A percentile compares a stretch with the other conserved stretches of the same genome.
Evolutionary conservation across 2,888 invertebrate species (phyloP).

Genomic region (Heliconius ismenius): DNA sequence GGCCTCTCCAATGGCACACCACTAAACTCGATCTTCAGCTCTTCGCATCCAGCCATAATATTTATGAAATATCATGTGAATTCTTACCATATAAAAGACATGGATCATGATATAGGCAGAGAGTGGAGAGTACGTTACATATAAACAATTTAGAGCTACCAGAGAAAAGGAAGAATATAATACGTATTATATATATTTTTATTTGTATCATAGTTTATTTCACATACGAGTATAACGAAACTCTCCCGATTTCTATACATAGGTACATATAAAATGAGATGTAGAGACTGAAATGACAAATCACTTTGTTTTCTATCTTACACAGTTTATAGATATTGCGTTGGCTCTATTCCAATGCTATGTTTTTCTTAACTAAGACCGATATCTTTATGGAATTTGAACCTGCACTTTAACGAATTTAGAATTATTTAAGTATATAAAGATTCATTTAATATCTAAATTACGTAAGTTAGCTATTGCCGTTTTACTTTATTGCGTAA

Average conservation of each 20-base stretch:
- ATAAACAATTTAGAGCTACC: too few relatives aligned
- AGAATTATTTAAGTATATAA: background rate
- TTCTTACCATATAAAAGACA: too few relatives aligned
- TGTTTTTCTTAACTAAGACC: slow-evolving; percentile 11
- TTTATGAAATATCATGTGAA: too few relatives aligned
- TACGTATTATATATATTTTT: too few relatives aligned
- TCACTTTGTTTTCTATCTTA: slow-evolving; percentile 14
- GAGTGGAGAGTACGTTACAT: too few relatives aligned
- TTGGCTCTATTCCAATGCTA: background rate
- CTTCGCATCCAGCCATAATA: too few relatives aligned
- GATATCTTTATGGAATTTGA: background rate
- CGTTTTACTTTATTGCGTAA: slow-evolving; percentile 1
- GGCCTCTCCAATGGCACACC: too few relatives aligned
- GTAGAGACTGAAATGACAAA: background rate
- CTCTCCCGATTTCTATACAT: background rate
- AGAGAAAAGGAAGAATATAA: too few relatives aligned
- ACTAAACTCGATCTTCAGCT: too few relatives aligned
- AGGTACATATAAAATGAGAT: background rate
- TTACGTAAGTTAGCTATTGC: background rate
- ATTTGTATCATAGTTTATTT: too few relatives aligned
- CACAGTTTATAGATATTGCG: slow-evolving; percentile 4
- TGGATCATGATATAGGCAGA: too few relatives aligned
- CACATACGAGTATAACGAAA: background rate
- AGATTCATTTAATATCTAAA: background rate
- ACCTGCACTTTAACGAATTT: background rate